Percentiles rank a stretch among this genome's conserved stretches.
Conservation (phyloP, 2,888 invertebrate genomes). For the Cheilosia soror region DNA sequence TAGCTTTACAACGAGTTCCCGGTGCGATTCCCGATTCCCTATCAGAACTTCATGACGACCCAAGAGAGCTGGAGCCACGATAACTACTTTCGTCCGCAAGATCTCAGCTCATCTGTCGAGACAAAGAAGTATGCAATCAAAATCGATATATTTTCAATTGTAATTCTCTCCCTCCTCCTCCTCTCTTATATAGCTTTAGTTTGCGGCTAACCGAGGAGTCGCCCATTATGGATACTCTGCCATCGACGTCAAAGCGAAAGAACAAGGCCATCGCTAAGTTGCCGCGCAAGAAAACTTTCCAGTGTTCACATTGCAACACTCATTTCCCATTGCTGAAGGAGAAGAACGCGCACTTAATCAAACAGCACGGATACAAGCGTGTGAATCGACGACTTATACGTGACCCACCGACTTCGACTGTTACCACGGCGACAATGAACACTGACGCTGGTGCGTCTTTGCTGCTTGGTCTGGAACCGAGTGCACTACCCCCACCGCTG, state of each 20-base stretch:
- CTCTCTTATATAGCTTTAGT: slow-evolving; percentile 71
- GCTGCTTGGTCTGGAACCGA: slow-evolving; percentile 69
- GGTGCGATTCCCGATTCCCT: slow-evolving; percentile 79
- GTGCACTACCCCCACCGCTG: slow-evolving; percentile 43
- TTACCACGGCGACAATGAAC: slow-evolving; percentile 75
- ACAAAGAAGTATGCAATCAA: slow-evolving; percentile 77
- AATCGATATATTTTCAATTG: too few species aligned
- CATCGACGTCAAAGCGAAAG: slow-evolving; percentile 77
- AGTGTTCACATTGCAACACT: slow-evolving; percentile 82
- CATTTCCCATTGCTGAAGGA: slow-evolving; percentile 82
- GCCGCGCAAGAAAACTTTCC: slow-evolving; percentile 81
- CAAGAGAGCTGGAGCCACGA: slow-evolving; percentile 82
- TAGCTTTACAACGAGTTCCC: slow-evolving; percentile 82
- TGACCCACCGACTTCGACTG: slow-evolving; percentile 76
- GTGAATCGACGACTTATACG: slow-evolving; percentile 82
- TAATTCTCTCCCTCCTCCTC: too few species aligned
- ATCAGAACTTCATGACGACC: slow-evolving; percentile 76
- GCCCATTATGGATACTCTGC: slow-evolving; percentile 76
- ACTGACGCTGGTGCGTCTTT: slow-evolving; percentile 53
- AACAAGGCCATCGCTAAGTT: slow-evolving; percentile 44
- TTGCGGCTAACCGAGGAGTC: slow-evolving; percentile 77
- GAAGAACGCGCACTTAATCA: slow-evolving; percentile 82
- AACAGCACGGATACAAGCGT: slow-evolving; percentile 82
- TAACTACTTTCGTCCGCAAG: slow-evolving; percentile 81
- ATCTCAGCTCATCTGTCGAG: slow-evolving; percentile 79